Conservation (phyloP, 2,888 invertebrate species). For the Diogma glabrata region DNA sequence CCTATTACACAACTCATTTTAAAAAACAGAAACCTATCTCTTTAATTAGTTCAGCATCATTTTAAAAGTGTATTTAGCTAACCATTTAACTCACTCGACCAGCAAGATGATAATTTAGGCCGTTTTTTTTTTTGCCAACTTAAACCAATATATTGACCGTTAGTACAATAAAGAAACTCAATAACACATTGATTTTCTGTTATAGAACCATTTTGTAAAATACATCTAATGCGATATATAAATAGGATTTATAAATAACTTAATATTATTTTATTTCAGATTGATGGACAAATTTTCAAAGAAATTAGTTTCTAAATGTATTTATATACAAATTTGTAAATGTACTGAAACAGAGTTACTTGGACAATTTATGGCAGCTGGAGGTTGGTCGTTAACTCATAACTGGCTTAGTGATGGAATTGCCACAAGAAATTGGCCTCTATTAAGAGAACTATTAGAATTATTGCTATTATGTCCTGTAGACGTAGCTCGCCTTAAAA, state of each 20-base stretch:
- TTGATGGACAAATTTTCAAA: constrained; percentile 93
- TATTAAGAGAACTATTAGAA: constrained; percentile 77
- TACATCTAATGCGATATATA: neutral
- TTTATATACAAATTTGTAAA: constrained; percentile 85
- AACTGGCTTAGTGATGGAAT: constrained; percentile 86
- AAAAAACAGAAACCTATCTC: too few species aligned
- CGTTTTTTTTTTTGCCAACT: too few species aligned
- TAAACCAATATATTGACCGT: too few species aligned
- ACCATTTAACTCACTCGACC: too few species aligned
- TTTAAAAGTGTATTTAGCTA: too few species aligned
- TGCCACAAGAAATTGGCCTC: constrained; percentile 69
- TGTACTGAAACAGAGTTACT: constrained; percentile 73
- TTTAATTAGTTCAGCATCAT: too few species aligned
- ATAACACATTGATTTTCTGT: neutral
- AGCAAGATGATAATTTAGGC: too few species aligned
- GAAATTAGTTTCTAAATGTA: constrained; percentile 90
- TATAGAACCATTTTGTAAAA: neutral
- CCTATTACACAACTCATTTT: too few species aligned
- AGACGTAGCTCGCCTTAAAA: constrained; percentile 78
- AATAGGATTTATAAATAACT: neutral
- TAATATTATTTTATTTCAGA: constrained; percentile 42
- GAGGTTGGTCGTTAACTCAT: constrained; percentile 86
- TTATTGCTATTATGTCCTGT: constrained; percentile 79
- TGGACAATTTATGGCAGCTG: constrained; percentile 78
- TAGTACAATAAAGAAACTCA: too few species aligned